phyloP scores from a whole-genome alignment of 1,140 invertebrate species.

The Araneus ventricosus region DNA sequence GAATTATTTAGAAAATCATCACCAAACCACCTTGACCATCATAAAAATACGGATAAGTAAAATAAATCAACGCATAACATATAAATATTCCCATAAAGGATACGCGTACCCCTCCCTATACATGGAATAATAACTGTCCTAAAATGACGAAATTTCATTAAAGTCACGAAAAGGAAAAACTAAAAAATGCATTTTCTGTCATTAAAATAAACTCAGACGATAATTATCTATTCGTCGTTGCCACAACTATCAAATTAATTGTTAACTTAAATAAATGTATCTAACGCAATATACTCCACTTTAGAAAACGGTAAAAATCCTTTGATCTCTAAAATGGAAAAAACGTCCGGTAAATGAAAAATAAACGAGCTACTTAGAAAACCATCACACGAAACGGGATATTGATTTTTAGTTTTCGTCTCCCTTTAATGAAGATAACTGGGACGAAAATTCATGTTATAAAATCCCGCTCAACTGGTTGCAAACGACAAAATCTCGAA shows the following conservation, averaged over 20 bases:
- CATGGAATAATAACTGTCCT: no score
- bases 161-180: no score
- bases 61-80: no score
- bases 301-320: neutral
- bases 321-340: neutral
- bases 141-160: no score
- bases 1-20: no score
- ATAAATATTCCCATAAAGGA: no score
- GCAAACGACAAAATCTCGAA: constrained; percentile 1
- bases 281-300: constrained; percentile 2
- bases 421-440: constrained; percentile 28
- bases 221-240: neutral
- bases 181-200: no score
- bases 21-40: no score
- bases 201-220: neutral
- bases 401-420: constrained; percentile 37
- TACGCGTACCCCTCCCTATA: no score
- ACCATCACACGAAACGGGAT: constrained; percentile 22
- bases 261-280: constrained; percentile 22
- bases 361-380: constrained; percentile 29
- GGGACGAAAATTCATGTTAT: neutral
- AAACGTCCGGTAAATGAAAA: neutral
- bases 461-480: constrained; percentile 20
- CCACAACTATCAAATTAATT: constrained; percentile 26
- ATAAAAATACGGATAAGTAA: no score